Evolutionary conservation across 2,888 invertebrate species (phyloP), one percentile per base, ranked within the genome.

Genomic region (Gastrophysa polygoni): DNA sequence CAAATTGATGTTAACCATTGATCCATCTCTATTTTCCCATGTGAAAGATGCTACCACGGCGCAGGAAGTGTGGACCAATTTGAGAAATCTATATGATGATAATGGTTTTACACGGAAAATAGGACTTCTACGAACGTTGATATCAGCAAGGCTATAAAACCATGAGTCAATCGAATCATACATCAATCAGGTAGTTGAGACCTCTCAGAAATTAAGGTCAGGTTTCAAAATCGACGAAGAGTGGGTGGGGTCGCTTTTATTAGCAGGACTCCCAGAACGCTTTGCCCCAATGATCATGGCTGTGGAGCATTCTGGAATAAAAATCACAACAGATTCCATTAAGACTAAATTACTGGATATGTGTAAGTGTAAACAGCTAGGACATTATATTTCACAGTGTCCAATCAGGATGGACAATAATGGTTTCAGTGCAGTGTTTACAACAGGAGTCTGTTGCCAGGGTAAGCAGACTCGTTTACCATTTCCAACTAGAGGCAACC

Each of bases 301-400:
- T 10, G 68, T 72, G 8, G 71, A 74, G 57, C 68, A 72, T 65
- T 67, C 69, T 0, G 71, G 71, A 5, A 70, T 71, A 7, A 34
- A 16, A 5, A 71, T 73, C 8, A 72, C 67, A 3, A 44, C 67
- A 2, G 72, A 74, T 57, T n/a, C 62, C 11, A 73, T 73, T 7
- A 75, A 74, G 55, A 66, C 69, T 7, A 75, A 74, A 57, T 61
- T 75, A 18, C 43, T 71, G 24, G 68, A 71, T 47, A 69, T 71
- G 69, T 70, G 21, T 48, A 61, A 59, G 46, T 69, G 71, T 48
- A 68, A 66, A 46, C 55, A 69, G 52, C 21, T 18, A 11, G 68
- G 70, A n/a, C 68, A 70, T 51, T 71, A 20, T n/a, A 28, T 49
- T 57, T 54, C 54, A 3, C 17, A 54, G n/a, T 54, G 38, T 18